Evolutionary conservation across 2,113 vertebrate species (phyloP), one percentile per base, ranked within the genome.

Genomic region (Typhlomys cinereus): DNA sequence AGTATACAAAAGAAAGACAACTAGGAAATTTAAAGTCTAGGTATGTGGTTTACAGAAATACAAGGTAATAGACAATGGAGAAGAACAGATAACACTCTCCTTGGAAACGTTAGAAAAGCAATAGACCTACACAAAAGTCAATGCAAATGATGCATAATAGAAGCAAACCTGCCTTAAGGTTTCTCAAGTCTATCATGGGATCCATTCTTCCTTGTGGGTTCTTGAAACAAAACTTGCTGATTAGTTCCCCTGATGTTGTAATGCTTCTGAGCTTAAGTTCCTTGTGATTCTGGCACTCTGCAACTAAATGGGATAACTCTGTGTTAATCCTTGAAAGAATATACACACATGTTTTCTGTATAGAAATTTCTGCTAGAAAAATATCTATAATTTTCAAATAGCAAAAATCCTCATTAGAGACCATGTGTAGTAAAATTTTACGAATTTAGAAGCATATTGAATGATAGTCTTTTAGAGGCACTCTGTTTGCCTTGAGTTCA

Each of bases 371-470:
- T 89, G 27, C 46, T 81, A 74, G 31, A 57, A 41, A 90, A 87
- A 71, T 1, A 87, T 25, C 44, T 3, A 59, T 73, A 82, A 88
- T 86, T 96, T 92, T 92, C 44, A 86, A 44, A 9, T 31, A 81
- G 21, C 21, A 94, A 93, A 94, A 94, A 78, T n/a, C n/a, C 25
- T 79, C 57, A 88, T 62, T 89, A 95, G 61, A 85, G 66, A 18
- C 20, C 74, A 89, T 13, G 21, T 27, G 5, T 59, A 92, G 81
- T 44, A 83, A 94, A 96, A 91, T 1, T 52, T 91, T 71, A 57
- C 52, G 18, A 85, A 85, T 83, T 96, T 96, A 87, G 92, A 92
- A 94, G 54, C 34, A 64, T 80, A 87, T 69, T 71, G 52, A 95
- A 70, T 78, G 69, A 15, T 20, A 83, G 2, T 57, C 27, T 83